Conservation (phyloP, 1,140 invertebrate species). For the Megalonaias nervosa region DNA sequence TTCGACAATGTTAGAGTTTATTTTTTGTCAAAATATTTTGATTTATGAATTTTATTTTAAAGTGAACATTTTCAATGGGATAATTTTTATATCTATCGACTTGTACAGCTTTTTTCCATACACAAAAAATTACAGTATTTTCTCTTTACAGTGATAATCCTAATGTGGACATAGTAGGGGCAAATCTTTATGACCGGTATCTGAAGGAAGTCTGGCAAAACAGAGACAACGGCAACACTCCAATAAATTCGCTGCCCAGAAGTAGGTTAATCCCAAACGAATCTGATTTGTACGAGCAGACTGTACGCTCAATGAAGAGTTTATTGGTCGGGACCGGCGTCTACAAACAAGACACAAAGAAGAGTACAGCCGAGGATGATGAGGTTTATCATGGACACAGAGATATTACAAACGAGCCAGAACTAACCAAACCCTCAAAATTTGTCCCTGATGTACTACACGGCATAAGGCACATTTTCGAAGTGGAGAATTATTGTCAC, state of each 20-base stretch:
- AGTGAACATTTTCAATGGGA: conserved; percentile 55
- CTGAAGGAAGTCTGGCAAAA: conserved; percentile 60
- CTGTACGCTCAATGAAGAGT: conserved; percentile 57
- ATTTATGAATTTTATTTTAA: conserved; percentile 53
- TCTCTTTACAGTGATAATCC: conserved; percentile 78
- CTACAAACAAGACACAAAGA: conserved; percentile 58
- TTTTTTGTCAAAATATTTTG: background rate
- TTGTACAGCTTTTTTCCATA: conserved; percentile 33
- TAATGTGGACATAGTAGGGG: conserved; percentile 83
- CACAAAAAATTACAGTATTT: no score
- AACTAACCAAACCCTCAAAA: conserved; percentile 57
- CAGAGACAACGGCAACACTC: conserved; percentile 24
- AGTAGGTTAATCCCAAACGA: conserved; percentile 57
- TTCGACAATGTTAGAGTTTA: conserved; percentile 18
- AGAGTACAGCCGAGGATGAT: conserved; percentile 8
- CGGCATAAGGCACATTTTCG: conserved; percentile 60
- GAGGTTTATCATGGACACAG: conserved; percentile 64
- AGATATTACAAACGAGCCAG: conserved; percentile 63
- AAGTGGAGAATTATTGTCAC: conserved; percentile 38
- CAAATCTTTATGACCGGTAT: conserved; percentile 82
- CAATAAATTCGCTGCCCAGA: conserved; percentile 18
- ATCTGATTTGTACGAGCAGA: conserved; percentile 55
- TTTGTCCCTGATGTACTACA: conserved; percentile 60
- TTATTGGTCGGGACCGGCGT: conserved; percentile 71
- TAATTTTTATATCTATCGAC: background rate